phyloP scores from a whole-genome alignment of 2,113 vertebrate genomes.

The Pagrus major region DNA sequence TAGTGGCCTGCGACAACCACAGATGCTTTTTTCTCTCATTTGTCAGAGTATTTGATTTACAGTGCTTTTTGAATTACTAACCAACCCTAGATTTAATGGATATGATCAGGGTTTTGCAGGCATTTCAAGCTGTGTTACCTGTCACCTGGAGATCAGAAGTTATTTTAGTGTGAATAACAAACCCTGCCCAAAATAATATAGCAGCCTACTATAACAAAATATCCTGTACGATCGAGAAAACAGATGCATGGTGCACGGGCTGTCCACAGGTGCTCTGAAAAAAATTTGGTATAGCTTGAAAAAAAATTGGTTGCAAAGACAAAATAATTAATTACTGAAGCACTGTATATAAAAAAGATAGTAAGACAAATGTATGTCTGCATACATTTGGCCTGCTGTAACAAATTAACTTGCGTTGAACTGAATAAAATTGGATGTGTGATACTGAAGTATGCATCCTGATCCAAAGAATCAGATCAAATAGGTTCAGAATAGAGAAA shows the following conservation, averaged over 20 bases:
- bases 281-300: neutral
- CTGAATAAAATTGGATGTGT: neutral
- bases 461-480: too few species aligned
- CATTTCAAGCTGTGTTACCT: neutral
- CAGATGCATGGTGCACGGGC: neutral
- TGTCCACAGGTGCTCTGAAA: neutral
- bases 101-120: neutral
- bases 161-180: neutral
- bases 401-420: neutral
- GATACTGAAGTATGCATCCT: neutral
- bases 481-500: neutral
- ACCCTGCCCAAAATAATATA: neutral
- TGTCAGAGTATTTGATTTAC: too few species aligned
- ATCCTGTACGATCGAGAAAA: neutral
- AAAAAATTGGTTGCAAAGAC: too few species aligned
- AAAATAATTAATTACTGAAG: neutral
- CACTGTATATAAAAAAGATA: neutral
- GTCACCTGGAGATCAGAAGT: too few species aligned
- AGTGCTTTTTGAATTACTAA: too few species aligned
- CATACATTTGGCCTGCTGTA: neutral
- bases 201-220: neutral
- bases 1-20: too few species aligned
- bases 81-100: too few species aligned
- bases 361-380: neutral
- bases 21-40: too few species aligned